phyloP scores from a whole-genome alignment of 2,888 invertebrate genomes.

The Drosophila dives region DNA sequence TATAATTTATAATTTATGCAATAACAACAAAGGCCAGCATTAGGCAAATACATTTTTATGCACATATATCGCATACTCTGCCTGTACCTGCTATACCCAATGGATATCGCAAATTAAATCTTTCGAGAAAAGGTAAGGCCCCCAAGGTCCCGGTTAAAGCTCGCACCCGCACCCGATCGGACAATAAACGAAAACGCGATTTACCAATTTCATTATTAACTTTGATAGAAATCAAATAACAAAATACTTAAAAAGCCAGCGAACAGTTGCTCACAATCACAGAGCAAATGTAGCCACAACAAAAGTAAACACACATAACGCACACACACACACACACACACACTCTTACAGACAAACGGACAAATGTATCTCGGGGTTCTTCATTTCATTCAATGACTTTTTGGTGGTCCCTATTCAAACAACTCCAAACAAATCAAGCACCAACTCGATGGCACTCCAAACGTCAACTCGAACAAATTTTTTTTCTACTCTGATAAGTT shows the following conservation, averaged over 20 bases:
- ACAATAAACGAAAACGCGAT: slow-evolving; percentile 53
- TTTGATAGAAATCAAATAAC: slow-evolving; percentile 77
- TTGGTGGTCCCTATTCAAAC: slow-evolving; percentile 80
- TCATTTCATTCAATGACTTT: slow-evolving; percentile 80
- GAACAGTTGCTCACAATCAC: slow-evolving; percentile 46
- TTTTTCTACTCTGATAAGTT: slow-evolving; percentile 72
- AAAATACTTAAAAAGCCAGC: slow-evolving; percentile 73
- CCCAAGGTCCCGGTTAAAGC: slow-evolving; percentile 58
- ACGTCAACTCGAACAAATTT: slow-evolving; percentile 78
- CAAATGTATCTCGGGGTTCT: slow-evolving; percentile 69
- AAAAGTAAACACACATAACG: slow-evolving; percentile 30
- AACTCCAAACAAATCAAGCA: slow-evolving; percentile 81
- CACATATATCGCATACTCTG: slow-evolving; percentile 11
- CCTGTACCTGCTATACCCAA: slow-evolving; percentile 54
- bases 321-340: slow-evolving; percentile 18
- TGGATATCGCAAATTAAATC: slow-evolving; percentile 77
- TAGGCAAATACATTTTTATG: slow-evolving; percentile 31
- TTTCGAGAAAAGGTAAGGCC: slow-evolving; percentile 69
- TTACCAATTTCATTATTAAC: slow-evolving; percentile 79
- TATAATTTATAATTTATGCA: slow-evolving; percentile 54
- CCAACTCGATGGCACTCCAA: slow-evolving; percentile 79
- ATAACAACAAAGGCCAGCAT: slow-evolving; percentile 27
- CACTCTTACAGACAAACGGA: slow-evolving; percentile 18
- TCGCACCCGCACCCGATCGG: slow-evolving; percentile 41
- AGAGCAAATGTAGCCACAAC: slow-evolving; percentile 52